Evolutionary conservation across 2,888 invertebrate species (phyloP).

Genomic region (Nymphalis c-album): DNA sequence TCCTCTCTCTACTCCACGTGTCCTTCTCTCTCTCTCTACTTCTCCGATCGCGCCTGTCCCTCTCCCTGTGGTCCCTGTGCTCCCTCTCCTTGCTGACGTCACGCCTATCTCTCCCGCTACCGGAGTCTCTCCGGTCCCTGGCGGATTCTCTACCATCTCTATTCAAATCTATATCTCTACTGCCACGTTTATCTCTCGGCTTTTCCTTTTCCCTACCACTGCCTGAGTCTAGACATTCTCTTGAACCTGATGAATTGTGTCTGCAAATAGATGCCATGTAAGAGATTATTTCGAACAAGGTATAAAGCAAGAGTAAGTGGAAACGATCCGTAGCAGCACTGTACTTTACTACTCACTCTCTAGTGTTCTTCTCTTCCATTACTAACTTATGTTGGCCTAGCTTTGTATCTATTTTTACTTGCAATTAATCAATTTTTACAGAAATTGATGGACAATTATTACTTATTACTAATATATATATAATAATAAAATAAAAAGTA

Average conservation of each 20-base stretch:
- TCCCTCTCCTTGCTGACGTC: conserved; percentile 63
- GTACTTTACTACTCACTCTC: no score
- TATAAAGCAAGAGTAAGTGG: no score
- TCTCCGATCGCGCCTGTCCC: conserved; percentile 58
- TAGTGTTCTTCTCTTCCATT: no score
- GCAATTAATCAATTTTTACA: no score
- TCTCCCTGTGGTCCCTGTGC: conserved; percentile 59
- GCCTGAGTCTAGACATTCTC: conserved; percentile 76
- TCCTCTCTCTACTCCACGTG: conserved; percentile 70
- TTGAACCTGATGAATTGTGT: conserved; percentile 74
- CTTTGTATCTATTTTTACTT: no score
- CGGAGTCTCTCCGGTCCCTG: conserved; percentile 70
- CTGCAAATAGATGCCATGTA: conserved; percentile 44
- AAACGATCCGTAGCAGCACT: no score
- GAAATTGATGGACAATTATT: no score
- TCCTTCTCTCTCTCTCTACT: conserved; percentile 70
- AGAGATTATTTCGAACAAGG: no score
- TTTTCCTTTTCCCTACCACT: conserved; percentile 77
- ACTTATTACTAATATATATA: no score
- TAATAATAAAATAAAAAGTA: no score
- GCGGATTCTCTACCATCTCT: conserved; percentile 64
- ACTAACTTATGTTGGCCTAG: no score
- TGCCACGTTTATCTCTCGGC: conserved; percentile 66
- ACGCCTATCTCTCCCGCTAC: conserved; percentile 71
- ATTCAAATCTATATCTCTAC: conserved; percentile 67